Evolutionary conservation across 2,113 vertebrate species (phyloP), one percentile per base, ranked within the genome.

Genomic region (Xyrauchen texanus): DNA sequence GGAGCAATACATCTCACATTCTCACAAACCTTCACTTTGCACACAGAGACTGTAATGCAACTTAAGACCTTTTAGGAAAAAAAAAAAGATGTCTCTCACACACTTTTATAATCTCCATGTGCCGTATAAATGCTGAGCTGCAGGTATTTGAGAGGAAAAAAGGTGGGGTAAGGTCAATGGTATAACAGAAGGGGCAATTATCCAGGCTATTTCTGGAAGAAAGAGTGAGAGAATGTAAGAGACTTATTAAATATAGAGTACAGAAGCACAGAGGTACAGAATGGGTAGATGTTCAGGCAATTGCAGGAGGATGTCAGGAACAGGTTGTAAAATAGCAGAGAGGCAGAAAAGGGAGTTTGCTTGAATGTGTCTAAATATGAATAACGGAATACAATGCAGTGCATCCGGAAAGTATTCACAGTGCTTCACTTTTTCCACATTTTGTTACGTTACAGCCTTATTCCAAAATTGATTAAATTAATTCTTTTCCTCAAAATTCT

Each of bases 131-230:
- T 64, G 61, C 13, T 62, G 46, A 62, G 70, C 55, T 72, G 45
- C 7, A 55, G 60, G 58, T 51, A 63, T 47, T 21, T 62, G 71
- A 49, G 10, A 34, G 46, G 58, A 64, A 10, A 34, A 74, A 73
- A 47, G 13, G 42, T 3, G 42, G 44, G 51, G 5, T 13, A 21
- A 57, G 15, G 46, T 60, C 1, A 2, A 15, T 42, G 55, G 13
- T 51, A 79, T 53, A 70, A 70, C 44, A 70, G 62, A 45, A 71
- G 15, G 58, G 68, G 73, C 62, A 64, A 76, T 76, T 76, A 76
- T 53, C 34, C 34, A 16, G 34, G 13, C 73, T 65, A 76, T 76
- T 76, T 53, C 73, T 55, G 62, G 46, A 78, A 0, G 7, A 68
- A 16, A 52, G 47, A 55, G 16, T 49, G 46, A 70, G 76, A 69